phyloP scores from a whole-genome alignment of 2,113 vertebrate species.

The Suncus etruscus region DNA sequence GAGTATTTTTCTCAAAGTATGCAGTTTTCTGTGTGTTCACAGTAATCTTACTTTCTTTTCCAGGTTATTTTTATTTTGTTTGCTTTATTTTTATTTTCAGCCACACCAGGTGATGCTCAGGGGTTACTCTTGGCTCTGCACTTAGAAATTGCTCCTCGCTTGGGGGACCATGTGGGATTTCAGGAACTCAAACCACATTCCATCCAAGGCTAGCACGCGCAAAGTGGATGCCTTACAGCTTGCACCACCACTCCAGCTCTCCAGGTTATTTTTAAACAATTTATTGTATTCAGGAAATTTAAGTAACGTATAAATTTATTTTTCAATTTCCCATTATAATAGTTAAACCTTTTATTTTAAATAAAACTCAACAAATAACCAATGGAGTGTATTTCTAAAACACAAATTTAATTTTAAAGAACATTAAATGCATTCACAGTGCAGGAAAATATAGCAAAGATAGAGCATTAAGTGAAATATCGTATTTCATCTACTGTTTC shows the following conservation, averaged over 20 bases:
- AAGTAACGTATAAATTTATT: neutral
- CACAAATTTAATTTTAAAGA: neutral
- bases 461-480: too few species aligned
- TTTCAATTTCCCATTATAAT: neutral
- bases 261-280: neutral
- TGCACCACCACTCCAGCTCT: neutral
- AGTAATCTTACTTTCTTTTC: neutral
- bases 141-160: too few species aligned
- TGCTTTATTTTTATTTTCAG: too few species aligned
- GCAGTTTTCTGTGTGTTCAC: neutral
- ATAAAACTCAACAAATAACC: neutral
- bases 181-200: too few species aligned
- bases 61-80: neutral
- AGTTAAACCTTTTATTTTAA: slow-evolving; percentile 1
- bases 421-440: too few species aligned
- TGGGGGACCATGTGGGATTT: too few species aligned
- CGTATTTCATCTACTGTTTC: too few species aligned
- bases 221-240: too few species aligned
- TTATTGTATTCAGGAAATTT: neutral
- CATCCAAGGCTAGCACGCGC: too few species aligned
- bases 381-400: slow-evolving; percentile 9
- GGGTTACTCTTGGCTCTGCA: too few species aligned
- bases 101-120: too few species aligned
- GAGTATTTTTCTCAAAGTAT: neutral
- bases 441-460: too few species aligned